Base-by-base conservation (phyloP, 2,888 invertebrate genomes). In the Ceriagrion tenellum region DNA sequence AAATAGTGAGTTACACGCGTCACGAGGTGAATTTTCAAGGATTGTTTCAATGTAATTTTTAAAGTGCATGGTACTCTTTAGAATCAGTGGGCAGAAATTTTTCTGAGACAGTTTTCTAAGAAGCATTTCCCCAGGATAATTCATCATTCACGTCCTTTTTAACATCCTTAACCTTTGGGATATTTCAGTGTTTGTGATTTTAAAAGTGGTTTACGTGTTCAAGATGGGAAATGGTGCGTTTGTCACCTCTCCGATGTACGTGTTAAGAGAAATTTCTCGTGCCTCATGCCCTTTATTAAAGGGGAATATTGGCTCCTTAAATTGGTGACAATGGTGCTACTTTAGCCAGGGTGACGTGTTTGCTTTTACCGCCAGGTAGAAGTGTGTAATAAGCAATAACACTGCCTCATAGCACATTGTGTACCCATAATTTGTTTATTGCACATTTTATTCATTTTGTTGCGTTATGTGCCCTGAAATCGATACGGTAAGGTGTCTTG, bases 351-450 rank as follows among this genome's bases (percentile, higher is more conserved):
- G 81, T 81, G 81, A 81, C 13, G 81, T 81, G 81, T 35, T 81
- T 81, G 35, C 81, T 81, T 69, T 81, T 81, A 81, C 81, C 81
- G 30, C 30, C 35, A 35, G 81, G 30, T 81, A 30, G 35, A 47
- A 89, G 89, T 89, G 89, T 89, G 55, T 89, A 89, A 55, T 16
- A n/a, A 89, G 89, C 89, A 47, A 89, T 89, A 89, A 89, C 89
- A 89, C 89, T 89, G 89, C 89, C 89, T 55, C 18, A n/a, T 23
- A 89, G 47, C 55, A 55, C 89, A 89, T 81, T 35, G 35, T 81
- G 16, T 18, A 35, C 13, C 81, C 13, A 35, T 16, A 0, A 35
- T 81, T 81, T 81, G 30, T 81, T 35, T 18, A 81, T 35, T 16
- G 4, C 81, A 81, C 13, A 16, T 35, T 81, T 81, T 12, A 0